These are phyloP conservation scores for Mus pahari DNA, from an alignment of 2,113 vertebrate genomes.

Conservation along the genomic window DNA sequence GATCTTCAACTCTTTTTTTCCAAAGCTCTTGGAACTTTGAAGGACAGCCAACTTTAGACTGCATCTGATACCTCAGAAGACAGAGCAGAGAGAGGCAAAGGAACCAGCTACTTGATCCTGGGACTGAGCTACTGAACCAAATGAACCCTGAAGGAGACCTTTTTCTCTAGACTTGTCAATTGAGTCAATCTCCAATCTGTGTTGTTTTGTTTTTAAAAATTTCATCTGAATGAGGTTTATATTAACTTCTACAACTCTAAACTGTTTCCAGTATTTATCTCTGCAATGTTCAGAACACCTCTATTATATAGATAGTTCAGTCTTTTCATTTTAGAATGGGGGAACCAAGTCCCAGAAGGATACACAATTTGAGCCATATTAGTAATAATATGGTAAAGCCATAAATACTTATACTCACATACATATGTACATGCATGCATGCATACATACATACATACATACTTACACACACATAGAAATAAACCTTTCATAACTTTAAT, in stretches of 20 bases:
- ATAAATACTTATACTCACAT: neutral
- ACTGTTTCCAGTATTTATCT: neutral
- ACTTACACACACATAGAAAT: neutral
- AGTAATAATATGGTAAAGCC: neutral
- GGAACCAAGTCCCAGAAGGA: neutral
- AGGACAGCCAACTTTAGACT: neutral
- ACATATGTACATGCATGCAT: neutral
- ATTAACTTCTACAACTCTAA: neutral
- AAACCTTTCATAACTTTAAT: neutral
- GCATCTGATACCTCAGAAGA: neutral
- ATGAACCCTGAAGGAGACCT: neutral
- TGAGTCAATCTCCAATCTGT: neutral
- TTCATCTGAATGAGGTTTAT: neutral
- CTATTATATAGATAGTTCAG: neutral
- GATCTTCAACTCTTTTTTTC: neutral
- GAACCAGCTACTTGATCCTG: neutral
- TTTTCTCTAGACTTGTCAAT: neutral
- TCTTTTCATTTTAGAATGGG: neutral
- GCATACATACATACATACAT: neutral
- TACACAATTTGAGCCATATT: neutral
- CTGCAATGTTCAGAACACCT: neutral
- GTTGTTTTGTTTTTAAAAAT: neutral
- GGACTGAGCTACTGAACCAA: conserved; percentile 1
- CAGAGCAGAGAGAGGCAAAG: neutral
- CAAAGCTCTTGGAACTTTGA: neutral